A percentile compares a stretch with the other conserved stretches of the same genome.
Conservation (phyloP, 2,888 invertebrate genomes). For the Clivina fossor region DNA sequence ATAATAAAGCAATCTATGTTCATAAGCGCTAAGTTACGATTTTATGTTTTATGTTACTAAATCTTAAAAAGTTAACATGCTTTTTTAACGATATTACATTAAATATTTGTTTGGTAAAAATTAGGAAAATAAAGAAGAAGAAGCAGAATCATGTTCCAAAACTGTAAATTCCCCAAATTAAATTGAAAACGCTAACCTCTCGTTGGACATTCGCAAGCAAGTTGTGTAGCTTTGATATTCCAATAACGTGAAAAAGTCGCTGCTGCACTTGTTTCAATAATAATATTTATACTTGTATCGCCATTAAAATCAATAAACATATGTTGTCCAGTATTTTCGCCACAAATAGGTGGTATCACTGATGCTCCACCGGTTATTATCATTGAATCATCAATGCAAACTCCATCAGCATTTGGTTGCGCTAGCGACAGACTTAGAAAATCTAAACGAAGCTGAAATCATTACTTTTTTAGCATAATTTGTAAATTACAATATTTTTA, state of each 20-base stretch:
- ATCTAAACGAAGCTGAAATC: constrained; percentile 69
- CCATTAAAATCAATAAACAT: constrained; percentile 75
- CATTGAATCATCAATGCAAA: constrained; percentile 70
- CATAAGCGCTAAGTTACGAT: too few species aligned
- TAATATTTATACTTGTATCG: constrained; percentile 66
- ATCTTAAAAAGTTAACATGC: too few species aligned
- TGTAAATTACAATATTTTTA: background rate
- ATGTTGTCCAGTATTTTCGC: constrained; percentile 79
- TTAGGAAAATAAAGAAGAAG: constrained; percentile 9
- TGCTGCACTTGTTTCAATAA: constrained; percentile 64
- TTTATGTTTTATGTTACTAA: too few species aligned
- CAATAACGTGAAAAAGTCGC: constrained; percentile 68
- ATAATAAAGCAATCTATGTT: constrained; percentile 13
- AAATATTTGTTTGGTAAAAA: too few species aligned
- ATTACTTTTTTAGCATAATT: background rate
- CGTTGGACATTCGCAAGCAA: constrained; percentile 70
- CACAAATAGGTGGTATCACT: constrained; percentile 74
- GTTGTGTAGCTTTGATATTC: constrained; percentile 74
- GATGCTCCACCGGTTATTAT: constrained; percentile 70
- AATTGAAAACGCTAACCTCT: constrained; percentile 54
- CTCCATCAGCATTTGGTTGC: constrained; percentile 73
- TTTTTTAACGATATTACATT: too few species aligned
- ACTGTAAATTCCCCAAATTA: background rate
- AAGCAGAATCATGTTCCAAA: too few species aligned
- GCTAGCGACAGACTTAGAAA: constrained; percentile 71